These are phyloP conservation scores for Sparus aurata DNA, from an alignment of 2,797 vertebrate genomes.

Conservation along the genomic window DNA sequence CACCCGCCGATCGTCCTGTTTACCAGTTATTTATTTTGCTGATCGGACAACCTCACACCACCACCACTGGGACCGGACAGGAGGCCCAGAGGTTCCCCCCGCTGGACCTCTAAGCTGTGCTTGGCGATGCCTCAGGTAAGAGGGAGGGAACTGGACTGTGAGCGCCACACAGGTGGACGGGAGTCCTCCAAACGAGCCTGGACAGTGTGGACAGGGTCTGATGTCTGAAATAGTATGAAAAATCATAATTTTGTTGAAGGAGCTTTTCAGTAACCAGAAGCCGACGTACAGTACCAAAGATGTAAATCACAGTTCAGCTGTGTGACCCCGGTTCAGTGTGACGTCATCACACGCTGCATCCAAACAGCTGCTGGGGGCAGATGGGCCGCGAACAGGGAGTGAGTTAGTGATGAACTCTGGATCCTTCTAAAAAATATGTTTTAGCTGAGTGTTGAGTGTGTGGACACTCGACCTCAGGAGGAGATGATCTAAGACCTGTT, in stretches of 20 bases:
- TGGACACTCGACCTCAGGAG: neutral
- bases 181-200: neutral
- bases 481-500: neutral
- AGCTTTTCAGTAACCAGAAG: neutral
- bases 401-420: constrained; percentile 4
- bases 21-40: constrained; percentile 50
- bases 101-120: constrained; percentile 89
- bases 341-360: constrained; percentile 29
- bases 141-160: neutral
- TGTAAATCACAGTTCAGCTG: constrained; percentile 7
- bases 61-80: constrained; percentile 88
- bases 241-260: neutral
- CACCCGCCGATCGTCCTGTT: constrained; percentile 34
- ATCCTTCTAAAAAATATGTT: constrained; percentile 15
- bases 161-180: neutral
- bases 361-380: constrained; percentile 40
- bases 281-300: neutral
- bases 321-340: constrained; percentile 32
- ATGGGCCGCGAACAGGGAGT: constrained; percentile 15
- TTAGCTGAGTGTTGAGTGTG: neutral
- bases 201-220: neutral
- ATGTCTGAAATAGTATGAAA: constrained; percentile 1
- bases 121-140: constrained; percentile 99
- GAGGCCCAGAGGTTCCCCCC: constrained; percentile 90
- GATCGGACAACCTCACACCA: constrained; percentile 73